Evolutionary conservation across 2,888 invertebrate species (phyloP).

Genomic region (Andrena haemorrhoa): DNA sequence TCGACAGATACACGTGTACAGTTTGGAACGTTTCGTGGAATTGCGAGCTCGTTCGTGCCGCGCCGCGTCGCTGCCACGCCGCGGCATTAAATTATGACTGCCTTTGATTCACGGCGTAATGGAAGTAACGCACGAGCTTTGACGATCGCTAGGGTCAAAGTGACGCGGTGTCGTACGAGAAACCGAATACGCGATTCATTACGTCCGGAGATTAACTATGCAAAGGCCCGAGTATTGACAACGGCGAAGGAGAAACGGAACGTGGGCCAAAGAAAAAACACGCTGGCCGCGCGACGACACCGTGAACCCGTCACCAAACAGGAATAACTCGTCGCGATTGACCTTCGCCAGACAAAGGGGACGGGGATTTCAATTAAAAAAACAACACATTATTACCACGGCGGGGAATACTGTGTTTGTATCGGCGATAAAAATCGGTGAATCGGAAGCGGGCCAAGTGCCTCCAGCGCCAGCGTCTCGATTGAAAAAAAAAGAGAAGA

Average conservation of each 20-base stretch:
- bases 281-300: not conserved
- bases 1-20: constrained; percentile 17
- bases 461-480: not conserved
- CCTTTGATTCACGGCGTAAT: constrained; percentile 57
- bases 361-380: constrained; percentile 28
- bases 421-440: constrained; percentile 42
- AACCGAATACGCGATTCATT: constrained; percentile 24
- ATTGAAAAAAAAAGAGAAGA: constrained; percentile 6
- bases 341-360: not conserved
- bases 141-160: constrained; percentile 22
- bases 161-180: not conserved
- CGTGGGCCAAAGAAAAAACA: not conserved
- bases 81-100: constrained; percentile 51
- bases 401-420: constrained; percentile 8
- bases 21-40: constrained; percentile 37
- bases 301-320: constrained; percentile 10
- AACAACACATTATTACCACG: constrained; percentile 26
- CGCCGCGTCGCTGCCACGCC: constrained; percentile 7
- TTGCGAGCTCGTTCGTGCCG: constrained; percentile 31
- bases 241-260: not conserved
- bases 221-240: not conserved
- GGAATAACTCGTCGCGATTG: not conserved
- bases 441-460: constrained; percentile 23
- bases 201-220: constrained; percentile 4
- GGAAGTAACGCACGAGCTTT: constrained; percentile 29